Percentiles rank a stretch among this genome's conserved stretches.
Conservation (phyloP, 2,113 vertebrate species). For the Rhinoderma darwinii region DNA sequence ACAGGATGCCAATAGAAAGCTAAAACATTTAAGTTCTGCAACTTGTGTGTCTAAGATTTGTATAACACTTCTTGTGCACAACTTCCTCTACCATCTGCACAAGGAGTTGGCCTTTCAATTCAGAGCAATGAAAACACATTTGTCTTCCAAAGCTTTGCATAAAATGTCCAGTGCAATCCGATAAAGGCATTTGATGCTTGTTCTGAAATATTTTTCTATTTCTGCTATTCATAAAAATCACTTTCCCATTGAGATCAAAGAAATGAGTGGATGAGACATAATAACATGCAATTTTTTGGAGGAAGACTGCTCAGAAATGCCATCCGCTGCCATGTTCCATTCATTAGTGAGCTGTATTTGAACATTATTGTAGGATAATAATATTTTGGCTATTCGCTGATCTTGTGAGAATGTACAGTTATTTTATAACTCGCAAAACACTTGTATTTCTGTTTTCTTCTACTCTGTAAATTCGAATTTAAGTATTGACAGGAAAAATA, state of each 20-base stretch:
- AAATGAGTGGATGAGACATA: not conserved
- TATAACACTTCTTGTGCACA: not conserved
- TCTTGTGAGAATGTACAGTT: not conserved
- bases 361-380: not conserved
- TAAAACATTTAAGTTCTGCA: not conserved
- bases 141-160: not conserved
- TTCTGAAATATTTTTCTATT: slow-evolving; percentile 25
- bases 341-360: not conserved
- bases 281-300: slow-evolving; percentile 7
- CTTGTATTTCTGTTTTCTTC: not conserved
- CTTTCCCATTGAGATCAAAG: slow-evolving; percentile 37
- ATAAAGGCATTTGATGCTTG: not conserved
- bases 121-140: not conserved
- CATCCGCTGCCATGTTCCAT: slow-evolving; percentile 4
- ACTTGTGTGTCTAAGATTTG: not conserved
- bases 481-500: not conserved
- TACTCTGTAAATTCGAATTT: not conserved
- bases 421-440: not conserved
- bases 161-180: not conserved
- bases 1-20: not conserved
- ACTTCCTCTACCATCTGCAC: not conserved
- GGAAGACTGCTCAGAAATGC: not conserved
- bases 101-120: not conserved
- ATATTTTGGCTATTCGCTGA: not conserved
- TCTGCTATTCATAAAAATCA: not conserved